phyloP scores from a whole-genome alignment of 2,888 invertebrate genomes.

The Petrophora chlorosata region DNA sequence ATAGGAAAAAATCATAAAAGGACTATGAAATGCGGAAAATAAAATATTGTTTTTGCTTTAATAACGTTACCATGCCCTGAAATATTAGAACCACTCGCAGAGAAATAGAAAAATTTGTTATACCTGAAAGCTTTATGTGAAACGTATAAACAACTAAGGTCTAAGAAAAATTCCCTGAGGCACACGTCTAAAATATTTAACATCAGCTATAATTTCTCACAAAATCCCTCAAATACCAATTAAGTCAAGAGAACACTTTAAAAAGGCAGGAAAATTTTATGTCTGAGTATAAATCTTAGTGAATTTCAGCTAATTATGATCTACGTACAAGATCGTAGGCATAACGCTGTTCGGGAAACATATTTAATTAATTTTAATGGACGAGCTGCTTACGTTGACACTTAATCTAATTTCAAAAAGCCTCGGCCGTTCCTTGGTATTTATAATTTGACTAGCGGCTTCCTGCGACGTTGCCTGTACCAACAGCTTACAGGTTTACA shows the following conservation, averaged over 20 bases:
- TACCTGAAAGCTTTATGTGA: not conserved
- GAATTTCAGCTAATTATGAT: constrained; percentile 5
- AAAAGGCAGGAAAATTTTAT: not conserved
- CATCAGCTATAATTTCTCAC: not conserved
- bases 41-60: too few relatives aligned
- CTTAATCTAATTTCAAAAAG: constrained; percentile 43
- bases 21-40: too few relatives aligned
- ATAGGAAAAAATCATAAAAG: too few relatives aligned
- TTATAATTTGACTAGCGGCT: constrained; percentile 43
- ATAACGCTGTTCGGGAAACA: constrained; percentile 15
- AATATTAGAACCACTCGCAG: too few relatives aligned
- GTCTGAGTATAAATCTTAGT: not conserved
- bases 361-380: constrained; percentile 36
- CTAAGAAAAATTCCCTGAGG: not conserved
- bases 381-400: constrained; percentile 27
- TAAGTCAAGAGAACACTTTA: not conserved
- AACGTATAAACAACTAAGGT: not conserved
- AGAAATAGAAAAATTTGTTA: not conserved
- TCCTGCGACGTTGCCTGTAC: too few relatives aligned
- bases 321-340: not conserved
- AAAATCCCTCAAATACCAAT: not conserved
- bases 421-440: constrained; percentile 24
- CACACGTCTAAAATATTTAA: not conserved
- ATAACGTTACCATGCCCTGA: too few relatives aligned
- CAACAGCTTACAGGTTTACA: too few relatives aligned